Base-by-base conservation (phyloP, 2,888 invertebrate genomes). In the Zygaena filipendulae region DNA sequence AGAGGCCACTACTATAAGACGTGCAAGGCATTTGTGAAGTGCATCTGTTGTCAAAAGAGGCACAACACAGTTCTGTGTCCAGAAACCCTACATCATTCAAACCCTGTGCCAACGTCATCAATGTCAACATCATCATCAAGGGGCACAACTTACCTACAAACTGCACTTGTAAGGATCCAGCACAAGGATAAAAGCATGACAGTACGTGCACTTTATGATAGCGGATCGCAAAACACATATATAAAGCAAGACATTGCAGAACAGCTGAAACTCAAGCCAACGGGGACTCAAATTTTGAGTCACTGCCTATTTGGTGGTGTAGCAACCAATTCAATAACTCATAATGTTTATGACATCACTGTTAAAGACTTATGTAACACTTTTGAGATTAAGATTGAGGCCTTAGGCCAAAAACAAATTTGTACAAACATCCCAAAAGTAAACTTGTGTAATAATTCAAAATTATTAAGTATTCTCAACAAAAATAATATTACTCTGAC, bases 141-240 rank as follows among this genome's bases (percentile, higher is more conserved):
- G n/a, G n/a, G n/a, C n/a, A n/a, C n/a, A n/a, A n/a, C n/a, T n/a
- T n/a, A n/a, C n/a, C n/a, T n/a, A n/a, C n/a, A n/a, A n/a, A n/a
- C n/a, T n/a, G n/a, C n/a, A n/a, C n/a, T n/a, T n/a, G n/a, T n/a
- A n/a, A n/a, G n/a, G n/a, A n/a, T 22, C 7, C 22, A 4, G 6
- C 22, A 11, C 22, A 22, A 22, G 11, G n/a, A n/a, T n/a, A n/a
- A n/a, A n/a, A n/a, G n/a, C n/a, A n/a, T n/a, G n/a, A n/a, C n/a
- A n/a, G n/a, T n/a, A n/a, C n/a, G n/a, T n/a, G 24, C 13, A 24
- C 9, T 14, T 4, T 24, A 13, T 13, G 24, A 24, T 9, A 24
- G 4, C 14, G 24, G 24, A 2, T 13, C 24, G 3, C 24, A 24
- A 6, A 13, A 10, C 3, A 9, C 24, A 4, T 24, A 24, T 2